Percentiles rank a stretch among this genome's conserved stretches.
These are phyloP conservation scores for Sphecodes monilicornis DNA, from an alignment of 2,888 invertebrate species.

Conservation along the genomic window DNA sequence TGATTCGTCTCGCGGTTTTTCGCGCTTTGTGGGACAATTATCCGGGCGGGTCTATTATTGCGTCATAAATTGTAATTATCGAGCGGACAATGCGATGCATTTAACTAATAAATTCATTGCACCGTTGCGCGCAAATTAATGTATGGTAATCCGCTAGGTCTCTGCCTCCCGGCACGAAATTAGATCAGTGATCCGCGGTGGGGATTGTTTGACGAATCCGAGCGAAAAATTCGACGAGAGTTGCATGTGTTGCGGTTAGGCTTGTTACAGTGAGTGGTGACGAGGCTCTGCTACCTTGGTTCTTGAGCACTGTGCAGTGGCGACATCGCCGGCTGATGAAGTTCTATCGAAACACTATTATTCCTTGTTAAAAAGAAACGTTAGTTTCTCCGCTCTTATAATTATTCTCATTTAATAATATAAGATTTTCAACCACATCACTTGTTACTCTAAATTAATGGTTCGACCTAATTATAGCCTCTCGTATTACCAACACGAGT, in stretches of 20 bases:
- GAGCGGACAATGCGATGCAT: constrained; percentile 61
- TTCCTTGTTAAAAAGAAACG: not conserved
- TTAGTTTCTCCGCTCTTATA: not conserved
- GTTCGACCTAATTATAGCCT: not conserved
- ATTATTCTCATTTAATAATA: not conserved
- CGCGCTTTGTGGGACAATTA: constrained; percentile 47
- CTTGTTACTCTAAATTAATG: not conserved
- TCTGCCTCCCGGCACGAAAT: constrained; percentile 61
- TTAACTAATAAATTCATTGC: constrained; percentile 74
- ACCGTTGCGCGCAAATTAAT: constrained; percentile 68
- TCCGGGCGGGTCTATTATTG: constrained; percentile 62
- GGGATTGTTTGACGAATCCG: constrained; percentile 57
- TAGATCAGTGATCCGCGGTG: constrained; percentile 57
- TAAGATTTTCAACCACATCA: not conserved
- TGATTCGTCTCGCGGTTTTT: constrained; percentile 1
- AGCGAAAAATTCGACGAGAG: constrained; percentile 46
- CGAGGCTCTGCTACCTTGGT: not conserved
- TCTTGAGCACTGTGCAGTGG: not conserved
- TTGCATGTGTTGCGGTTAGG: not conserved
- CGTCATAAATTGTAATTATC: constrained; percentile 72
- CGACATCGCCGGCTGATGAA: not conserved
- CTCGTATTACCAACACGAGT: not conserved
- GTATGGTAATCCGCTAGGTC: constrained; percentile 69
- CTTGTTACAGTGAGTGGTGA: not conserved
- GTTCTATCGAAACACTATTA: not conserved